Conservation (phyloP, 2,797 vertebrate species). For the Sebastes itinus region DNA sequence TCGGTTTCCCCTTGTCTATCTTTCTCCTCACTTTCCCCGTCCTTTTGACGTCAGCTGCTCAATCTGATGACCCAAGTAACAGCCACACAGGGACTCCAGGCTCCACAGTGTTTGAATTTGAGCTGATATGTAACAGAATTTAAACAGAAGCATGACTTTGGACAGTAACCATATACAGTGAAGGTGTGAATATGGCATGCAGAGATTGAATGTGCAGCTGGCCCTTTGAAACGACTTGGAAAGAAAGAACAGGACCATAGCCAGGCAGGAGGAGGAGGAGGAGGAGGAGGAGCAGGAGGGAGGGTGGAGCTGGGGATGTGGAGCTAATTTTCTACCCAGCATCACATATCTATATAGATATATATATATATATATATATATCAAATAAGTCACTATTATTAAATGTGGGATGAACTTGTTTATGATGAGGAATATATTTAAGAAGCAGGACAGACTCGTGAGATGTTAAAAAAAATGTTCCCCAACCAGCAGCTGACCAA, state of each 20-base stretch:
- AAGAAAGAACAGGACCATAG: not conserved
- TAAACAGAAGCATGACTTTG: conserved; percentile 19
- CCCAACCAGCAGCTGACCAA: conserved; percentile 46
- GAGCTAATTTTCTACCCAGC: conserved; percentile 14
- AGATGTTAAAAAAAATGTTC: conserved; percentile 20
- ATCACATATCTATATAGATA: too few species aligned
- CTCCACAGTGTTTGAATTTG: conserved; percentile 21
- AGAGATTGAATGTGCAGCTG: conserved; percentile 47
- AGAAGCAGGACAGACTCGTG: not conserved
- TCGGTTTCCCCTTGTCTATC: conserved; percentile 12
- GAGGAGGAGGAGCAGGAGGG: not conserved
- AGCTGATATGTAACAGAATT: conserved; percentile 32
- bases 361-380: too few species aligned
- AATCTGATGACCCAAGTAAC: conserved; percentile 16
- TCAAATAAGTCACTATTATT: not conserved
- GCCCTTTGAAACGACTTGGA: conserved; percentile 16
- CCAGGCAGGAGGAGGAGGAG: not conserved
- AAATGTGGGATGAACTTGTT: not conserved
- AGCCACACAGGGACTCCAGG: not conserved
- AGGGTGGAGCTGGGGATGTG: not conserved
- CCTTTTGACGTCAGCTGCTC: conserved; percentile 40
- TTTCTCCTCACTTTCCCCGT: not conserved
- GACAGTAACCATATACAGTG: conserved; percentile 9
- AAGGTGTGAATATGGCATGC: conserved; percentile 37
- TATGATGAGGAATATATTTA: not conserved